Conservation (phyloP, 2,797 vertebrate species). For the Sebastes miniatus region DNA sequence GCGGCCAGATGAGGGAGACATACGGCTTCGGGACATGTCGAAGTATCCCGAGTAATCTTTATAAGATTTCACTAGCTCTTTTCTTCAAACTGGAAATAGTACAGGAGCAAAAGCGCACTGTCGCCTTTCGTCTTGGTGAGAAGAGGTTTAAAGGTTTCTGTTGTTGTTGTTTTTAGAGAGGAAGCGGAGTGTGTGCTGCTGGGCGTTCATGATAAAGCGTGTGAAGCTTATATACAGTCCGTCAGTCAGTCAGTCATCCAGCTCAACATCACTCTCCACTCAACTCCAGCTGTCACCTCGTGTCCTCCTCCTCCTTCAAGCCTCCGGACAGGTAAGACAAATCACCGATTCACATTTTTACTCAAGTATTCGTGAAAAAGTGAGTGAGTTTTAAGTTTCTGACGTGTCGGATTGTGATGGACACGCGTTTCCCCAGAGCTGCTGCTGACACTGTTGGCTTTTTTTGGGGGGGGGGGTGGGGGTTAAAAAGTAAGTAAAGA, state of each 20-base stretch:
- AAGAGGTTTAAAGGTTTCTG: background rate
- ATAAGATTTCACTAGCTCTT: slow-evolving; percentile 67
- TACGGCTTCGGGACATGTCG: slow-evolving; percentile 75
- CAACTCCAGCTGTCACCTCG: slow-evolving; percentile 66
- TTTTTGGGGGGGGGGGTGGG: background rate
- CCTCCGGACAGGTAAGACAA: slow-evolving; percentile 64
- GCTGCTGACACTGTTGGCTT: slow-evolving; percentile 36
- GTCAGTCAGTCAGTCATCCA: slow-evolving; percentile 71
- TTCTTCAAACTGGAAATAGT: slow-evolving; percentile 61
- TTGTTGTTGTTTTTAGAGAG: background rate
- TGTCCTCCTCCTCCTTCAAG: slow-evolving; percentile 13
- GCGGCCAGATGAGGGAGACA: slow-evolving; percentile 82
- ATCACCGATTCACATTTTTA: slow-evolving; percentile 3
- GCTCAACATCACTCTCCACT: slow-evolving; percentile 61
- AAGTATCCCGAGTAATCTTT: slow-evolving; percentile 68
- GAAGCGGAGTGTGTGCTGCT: slow-evolving; percentile 35
- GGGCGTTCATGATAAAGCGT: slow-evolving; percentile 66
- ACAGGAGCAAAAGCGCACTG: slow-evolving; percentile 35
- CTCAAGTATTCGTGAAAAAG: slow-evolving; percentile 35
- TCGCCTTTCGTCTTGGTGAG: slow-evolving; percentile 18
- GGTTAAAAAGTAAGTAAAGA: slow-evolving; percentile 44
- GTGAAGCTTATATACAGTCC: slow-evolving; percentile 44
- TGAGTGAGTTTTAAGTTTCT: slow-evolving; percentile 42
- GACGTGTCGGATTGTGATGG: slow-evolving; percentile 37
- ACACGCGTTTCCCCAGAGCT: slow-evolving; percentile 23